Base-by-base conservation (phyloP, 2,888 invertebrate species). In the Eledone cirrhosa region DNA sequence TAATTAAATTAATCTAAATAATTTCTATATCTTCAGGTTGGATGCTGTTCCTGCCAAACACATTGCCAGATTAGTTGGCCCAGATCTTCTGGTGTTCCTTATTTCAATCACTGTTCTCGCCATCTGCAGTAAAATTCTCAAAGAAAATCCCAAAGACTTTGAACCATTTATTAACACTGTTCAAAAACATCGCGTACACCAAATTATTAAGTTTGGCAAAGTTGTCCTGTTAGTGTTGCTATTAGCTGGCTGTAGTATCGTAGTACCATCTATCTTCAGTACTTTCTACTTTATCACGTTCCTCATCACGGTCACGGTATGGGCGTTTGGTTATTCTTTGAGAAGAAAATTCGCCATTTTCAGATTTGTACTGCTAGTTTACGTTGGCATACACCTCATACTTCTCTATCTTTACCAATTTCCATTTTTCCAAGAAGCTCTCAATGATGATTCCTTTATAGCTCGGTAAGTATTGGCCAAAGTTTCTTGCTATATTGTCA, bases 211-310 rank as follows among this genome's bases (percentile, higher is more conserved):
- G n/a, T 85, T 86, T 63, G 69, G 88, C 8, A 87, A 89, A 48
- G 84, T 88, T 77, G 84, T 86, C 31, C 63, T 87, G 8, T 81
- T 87, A 19, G 84, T 86, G 1, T 59, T 89, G 53, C 83, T 90
- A 19, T 80, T 90, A 77, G 88, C 86, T 41, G 84, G 85, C n/a
- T 85, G 87, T 14, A 95, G 95, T 0, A 94, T 95, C 81, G 92
- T 96, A 88, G 93, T 94, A 69, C 98, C 98, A 1, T 96, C 96
- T 78, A 92, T 95, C 48, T 94, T 94, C 31, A 95, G 95, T 65
- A 95, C 94, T 16, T 92, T 97, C 72, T 98, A 98, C 91, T 97
- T 96, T 91, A 88, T 97, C 78, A 93, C 95, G 79, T 98, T 98
- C 91, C 92, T 98, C 88, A 93, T 93, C 24, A 93, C 95, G 41